Conservation (phyloP, 2,888 invertebrate genomes). For the Drosophila suboccidentalis region DNA sequence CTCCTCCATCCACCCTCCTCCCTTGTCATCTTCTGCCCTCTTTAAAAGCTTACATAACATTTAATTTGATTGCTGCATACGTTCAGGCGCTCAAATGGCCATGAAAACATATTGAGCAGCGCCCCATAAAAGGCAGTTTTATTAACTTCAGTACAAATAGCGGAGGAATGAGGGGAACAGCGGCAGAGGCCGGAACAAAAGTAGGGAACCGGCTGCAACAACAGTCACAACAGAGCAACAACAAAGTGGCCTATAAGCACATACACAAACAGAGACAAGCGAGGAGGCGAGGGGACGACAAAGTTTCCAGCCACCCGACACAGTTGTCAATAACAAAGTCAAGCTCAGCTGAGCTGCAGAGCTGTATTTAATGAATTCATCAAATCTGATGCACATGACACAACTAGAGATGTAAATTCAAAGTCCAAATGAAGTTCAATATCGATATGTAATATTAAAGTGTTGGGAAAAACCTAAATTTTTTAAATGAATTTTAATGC, state of each 20-base stretch:
- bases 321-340: slow-evolving; percentile 28
- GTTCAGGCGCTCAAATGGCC: slow-evolving; percentile 70
- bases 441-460: too few species aligned
- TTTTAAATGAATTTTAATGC: too few species aligned
- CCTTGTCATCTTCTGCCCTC: neutral
- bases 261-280: slow-evolving; percentile 52
- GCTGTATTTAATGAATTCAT: too few species aligned
- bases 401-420: too few species aligned
- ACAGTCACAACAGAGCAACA: slow-evolving; percentile 46
- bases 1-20: neutral
- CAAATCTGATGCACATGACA: too few species aligned
- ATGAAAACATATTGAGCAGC: slow-evolving; percentile 78
- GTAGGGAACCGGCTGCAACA: slow-evolving; percentile 26
- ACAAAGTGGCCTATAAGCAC: slow-evolving; percentile 73
- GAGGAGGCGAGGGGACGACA: neutral
- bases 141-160: slow-evolving; percentile 73
- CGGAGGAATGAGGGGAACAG: neutral
- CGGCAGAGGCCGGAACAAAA: neutral
- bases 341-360: neutral
- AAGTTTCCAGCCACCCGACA: slow-evolving; percentile 34
- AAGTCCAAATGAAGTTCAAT: too few species aligned
- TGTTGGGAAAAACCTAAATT: too few species aligned
- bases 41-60: slow-evolving; percentile 76
- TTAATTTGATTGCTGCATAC: slow-evolving; percentile 80
- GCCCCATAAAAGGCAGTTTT: slow-evolving; percentile 77